A percentile compares a stretch with the other conserved stretches of the same genome.
These are phyloP conservation scores for Achatina immaculata DNA, from an alignment of 1,140 invertebrate genomes.

Conservation along the genomic window DNA sequence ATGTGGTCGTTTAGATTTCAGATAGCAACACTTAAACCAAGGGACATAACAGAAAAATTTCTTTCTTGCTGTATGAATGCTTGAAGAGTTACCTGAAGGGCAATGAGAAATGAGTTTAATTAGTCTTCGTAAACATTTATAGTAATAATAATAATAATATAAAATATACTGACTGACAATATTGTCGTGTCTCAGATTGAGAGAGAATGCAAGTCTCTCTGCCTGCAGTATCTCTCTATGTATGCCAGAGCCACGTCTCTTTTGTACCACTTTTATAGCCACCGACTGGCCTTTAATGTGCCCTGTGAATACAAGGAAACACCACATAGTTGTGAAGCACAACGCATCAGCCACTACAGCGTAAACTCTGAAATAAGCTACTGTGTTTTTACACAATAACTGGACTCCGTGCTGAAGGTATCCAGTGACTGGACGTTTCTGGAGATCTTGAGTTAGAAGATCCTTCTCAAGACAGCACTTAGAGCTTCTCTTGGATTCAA, in stretches of 20 bases:
- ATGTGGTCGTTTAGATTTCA: too few relatives aligned
- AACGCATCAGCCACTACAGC: too few relatives aligned
- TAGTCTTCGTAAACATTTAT: too few relatives aligned
- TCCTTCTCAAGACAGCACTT: too few relatives aligned
- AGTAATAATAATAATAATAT: too few relatives aligned
- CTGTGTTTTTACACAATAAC: not conserved
- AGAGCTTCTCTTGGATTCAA: too few relatives aligned
- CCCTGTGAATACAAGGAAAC: not conserved
- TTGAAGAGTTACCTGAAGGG: too few relatives aligned
- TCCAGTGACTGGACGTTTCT: not conserved
- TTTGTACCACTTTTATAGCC: constrained; percentile 36
- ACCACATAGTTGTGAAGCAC: not conserved
- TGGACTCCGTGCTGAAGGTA: not conserved
- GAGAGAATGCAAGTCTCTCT: constrained; percentile 30
- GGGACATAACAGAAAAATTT: too few relatives aligned
- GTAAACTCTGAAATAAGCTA: not conserved
- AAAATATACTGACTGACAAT: constrained; percentile 30
- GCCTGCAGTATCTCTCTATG: constrained; percentile 36
- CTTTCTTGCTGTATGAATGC: too few relatives aligned
- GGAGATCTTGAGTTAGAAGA: not conserved
- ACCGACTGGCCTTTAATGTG: constrained; percentile 6
- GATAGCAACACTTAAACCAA: too few relatives aligned
- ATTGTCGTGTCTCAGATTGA: constrained; percentile 23
- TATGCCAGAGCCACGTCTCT: constrained; percentile 32
- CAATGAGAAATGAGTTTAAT: too few relatives aligned